A percentile compares a stretch with the other conserved stretches of the same genome.
These are phyloP conservation scores for Phaethornis superciliosus DNA, from an alignment of 2,113 vertebrate genomes.

Conservation along the genomic window DNA sequence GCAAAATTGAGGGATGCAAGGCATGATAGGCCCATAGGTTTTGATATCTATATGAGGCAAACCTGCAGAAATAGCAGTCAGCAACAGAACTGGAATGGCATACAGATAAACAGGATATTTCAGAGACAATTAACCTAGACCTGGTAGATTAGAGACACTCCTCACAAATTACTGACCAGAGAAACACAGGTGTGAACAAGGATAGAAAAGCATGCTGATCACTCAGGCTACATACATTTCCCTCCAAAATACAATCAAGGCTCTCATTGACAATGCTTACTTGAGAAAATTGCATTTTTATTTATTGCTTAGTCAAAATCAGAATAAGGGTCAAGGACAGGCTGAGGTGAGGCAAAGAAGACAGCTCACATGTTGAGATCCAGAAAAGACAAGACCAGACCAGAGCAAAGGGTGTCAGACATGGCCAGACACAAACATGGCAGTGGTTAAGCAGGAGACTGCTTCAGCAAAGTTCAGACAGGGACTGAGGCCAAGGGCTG, in stretches of 20 bases:
- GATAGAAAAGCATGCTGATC: background rate
- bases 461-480: background rate
- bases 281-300: background rate
- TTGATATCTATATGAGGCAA: background rate
- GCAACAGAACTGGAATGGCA: background rate
- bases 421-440: background rate
- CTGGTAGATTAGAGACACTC: background rate
- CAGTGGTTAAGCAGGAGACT: background rate
- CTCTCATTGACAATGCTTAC: background rate
- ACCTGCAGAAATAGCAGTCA: background rate
- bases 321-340: background rate
- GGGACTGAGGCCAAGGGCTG: background rate
- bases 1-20: background rate
- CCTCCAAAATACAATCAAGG: background rate
- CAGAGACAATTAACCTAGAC: background rate
- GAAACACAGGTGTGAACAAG: background rate
- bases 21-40: background rate
- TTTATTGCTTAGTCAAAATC: background rate
- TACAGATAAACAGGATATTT: background rate
- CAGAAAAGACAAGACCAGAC: background rate
- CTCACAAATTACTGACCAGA: background rate
- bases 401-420: background rate
- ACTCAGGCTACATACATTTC: background rate
- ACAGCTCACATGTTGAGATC: background rate
- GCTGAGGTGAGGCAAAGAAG: background rate